Evolutionary conservation across 2,113 vertebrate species (phyloP), one percentile per base, ranked within the genome.

Genomic region (Lamprologus lemairii): DNA sequence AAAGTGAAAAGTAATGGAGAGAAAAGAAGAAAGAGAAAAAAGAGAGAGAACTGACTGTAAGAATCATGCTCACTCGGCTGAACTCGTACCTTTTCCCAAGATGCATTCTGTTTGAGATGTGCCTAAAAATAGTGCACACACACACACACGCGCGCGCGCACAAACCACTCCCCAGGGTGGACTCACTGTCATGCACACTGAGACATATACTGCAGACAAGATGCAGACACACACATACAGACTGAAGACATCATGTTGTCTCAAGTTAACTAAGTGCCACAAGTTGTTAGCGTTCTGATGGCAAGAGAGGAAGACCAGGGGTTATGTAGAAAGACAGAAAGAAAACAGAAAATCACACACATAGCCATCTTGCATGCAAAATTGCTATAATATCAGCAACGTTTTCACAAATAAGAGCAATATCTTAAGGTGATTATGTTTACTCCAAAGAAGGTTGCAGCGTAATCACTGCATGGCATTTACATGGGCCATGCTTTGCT

Each of bases 11-110:
- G 49, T 55, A 75, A 84, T 42, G 19, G 11, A 80, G 26, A 68
- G 11, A 21, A 16, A n/a, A 45, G 40, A 55, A 57, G 31, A 53
- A 33, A n/a, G 4, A 57, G 5, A 31, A 63, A 65, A 84, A 58
- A 85, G 47, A 82, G 35, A 81, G 79, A 79, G 51, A 88, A 83
- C 82, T 87, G 88, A 92, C 90, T 87, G 49, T 21, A 86, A 83
- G 58, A 93, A 92, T 93, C 90, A 89, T 21, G 53, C 79, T 87
- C 28, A 84, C 93, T 85, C 89, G 93, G 90, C 81, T 94, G 90
- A 95, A 93, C 92, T 95, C 80, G 12, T 91, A 94, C 89, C 89
- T 94, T 94, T 91, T 91, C 93, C 92, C 93, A 91, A 86, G 90
- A 93, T 93, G 92, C 93, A 92, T 90, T 94, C 89, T 87, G 93